Base-by-base conservation (phyloP, 2,888 invertebrate species). In the Hyalella azteca region DNA sequence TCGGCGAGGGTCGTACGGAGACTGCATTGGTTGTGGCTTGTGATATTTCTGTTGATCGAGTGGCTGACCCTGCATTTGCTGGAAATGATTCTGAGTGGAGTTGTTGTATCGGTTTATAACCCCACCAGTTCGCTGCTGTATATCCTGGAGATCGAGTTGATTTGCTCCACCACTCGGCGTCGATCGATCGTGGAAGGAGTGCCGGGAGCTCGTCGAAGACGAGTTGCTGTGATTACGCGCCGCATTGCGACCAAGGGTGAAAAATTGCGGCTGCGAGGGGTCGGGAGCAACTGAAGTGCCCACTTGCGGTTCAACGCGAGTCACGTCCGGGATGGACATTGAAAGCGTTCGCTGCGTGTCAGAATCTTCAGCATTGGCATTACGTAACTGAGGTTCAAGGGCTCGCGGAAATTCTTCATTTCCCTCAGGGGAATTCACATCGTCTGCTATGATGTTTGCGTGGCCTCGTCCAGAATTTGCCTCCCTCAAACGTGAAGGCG, bases 321-420 rank as follows among this genome's bases (percentile, higher is more conserved):
- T 83, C 41, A 83, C 81, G 49, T 83, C 83, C 15, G 83, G 83
- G 36, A 83, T 83, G 26, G 83, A 83, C 81, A 83, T 80, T 22
- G 83, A 83, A 40, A 83, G 80, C 19, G 60, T 45, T n/a, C 39
- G 40, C 45, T 48, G 39, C 22, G 22, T 22, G 49, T 79, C 79
- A 78, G 29, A n/a, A 22, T 50, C 60, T 41, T 78, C 59, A 4
- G 29, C 22, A 29, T 41, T 26, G 39, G 41, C 41, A 32, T 48
- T 73, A 49, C 45, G 73, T 39, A 73, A 29, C 49, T 19, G 45
- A 5, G 48, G 73, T 22, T 79, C 54, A 26, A 48, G 29, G 49
- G 54, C 50, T 26, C 40, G 29, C 36, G 45, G 73, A 48, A 26
- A 73, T 26, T 78, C 41, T 41, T 60, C 60, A 60, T 78, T 41